Conservation (phyloP, 1,140 invertebrate species). For the Vollenhovia emeryi region DNA sequence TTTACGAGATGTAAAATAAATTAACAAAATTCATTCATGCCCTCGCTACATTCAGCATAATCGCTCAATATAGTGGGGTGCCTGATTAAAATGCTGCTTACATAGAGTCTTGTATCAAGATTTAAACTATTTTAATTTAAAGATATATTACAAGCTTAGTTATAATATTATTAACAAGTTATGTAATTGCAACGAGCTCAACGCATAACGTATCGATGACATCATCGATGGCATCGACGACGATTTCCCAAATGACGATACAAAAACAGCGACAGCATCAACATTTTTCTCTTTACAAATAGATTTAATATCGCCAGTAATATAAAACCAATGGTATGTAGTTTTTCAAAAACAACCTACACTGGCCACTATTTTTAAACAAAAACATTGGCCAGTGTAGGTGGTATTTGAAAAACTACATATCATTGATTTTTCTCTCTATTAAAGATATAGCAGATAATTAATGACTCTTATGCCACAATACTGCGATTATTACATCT, state of each 20-base stretch:
- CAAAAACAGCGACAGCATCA: neutral
- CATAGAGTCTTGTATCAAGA: neutral
- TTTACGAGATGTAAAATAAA: too few species aligned
- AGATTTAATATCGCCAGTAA: too few species aligned
- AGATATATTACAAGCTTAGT: neutral
- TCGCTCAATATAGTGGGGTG: neutral
- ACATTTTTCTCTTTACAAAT: too few species aligned
- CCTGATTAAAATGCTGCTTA: neutral
- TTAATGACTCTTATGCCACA: constrained; percentile 2
- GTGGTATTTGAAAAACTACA: too few species aligned
- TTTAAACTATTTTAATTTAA: constrained; percentile 21
- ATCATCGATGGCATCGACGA: too few species aligned
- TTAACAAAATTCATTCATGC: too few species aligned
- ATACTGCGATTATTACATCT: constrained; percentile 27
- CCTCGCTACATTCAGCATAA: too few species aligned
- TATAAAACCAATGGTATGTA: too few species aligned
- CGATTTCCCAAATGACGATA: neutral
- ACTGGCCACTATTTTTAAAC: too few species aligned
- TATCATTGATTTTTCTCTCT: neutral
- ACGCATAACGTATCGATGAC: neutral
- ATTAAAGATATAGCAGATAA: constrained; percentile 28
- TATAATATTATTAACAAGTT: neutral
- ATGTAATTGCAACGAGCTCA: neutral
- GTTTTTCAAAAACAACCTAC: too few species aligned
- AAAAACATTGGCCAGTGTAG: too few species aligned